Evolutionary conservation across 1,140 invertebrate genomes (phyloP).

Genomic region (Forficula auricularia): DNA sequence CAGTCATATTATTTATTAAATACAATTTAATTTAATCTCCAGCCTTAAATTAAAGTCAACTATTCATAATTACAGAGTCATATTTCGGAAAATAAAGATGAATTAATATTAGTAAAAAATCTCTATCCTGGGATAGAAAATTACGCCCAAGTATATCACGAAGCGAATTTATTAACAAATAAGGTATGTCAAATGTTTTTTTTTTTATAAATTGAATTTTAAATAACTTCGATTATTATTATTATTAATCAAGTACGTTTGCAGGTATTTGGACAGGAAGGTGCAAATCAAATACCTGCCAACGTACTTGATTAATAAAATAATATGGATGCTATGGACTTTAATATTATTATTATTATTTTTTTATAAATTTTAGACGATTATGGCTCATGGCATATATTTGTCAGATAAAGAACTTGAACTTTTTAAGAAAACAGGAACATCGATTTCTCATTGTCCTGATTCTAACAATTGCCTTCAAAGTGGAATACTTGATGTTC

Average conservation of each 20-base stretch:
- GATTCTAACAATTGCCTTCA: conserved; percentile 66
- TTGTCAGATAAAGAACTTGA: conserved; percentile 50
- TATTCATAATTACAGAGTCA: conserved; percentile 47
- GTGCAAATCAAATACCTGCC: no score
- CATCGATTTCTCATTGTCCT: conserved; percentile 68
- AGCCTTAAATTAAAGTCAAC: background rate
- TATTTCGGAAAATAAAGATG: conserved; percentile 59
- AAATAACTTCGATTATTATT: no score
- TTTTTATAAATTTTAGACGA: conserved; percentile 31
- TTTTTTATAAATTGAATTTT: conserved; percentile 5
- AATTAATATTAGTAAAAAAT: conserved; percentile 44
- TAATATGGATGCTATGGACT: no score
- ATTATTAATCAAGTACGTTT: no score
- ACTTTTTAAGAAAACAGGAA: conserved; percentile 38
- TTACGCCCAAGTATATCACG: conserved; percentile 62
- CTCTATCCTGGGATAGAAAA: conserved; percentile 35
- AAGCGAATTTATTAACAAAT: conserved; percentile 47
- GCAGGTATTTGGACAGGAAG: no score
- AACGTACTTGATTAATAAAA: no score
- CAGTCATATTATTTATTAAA: no score
- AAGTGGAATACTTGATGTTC: conserved; percentile 67
- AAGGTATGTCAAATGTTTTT: conserved; percentile 34
- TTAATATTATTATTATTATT: conserved; percentile 6
- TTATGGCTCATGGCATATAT: conserved; percentile 68
- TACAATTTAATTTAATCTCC: no score